Evolutionary conservation across 2,113 vertebrate species (phyloP).

Genomic region (Coryphaenoides rupestris): DNA sequence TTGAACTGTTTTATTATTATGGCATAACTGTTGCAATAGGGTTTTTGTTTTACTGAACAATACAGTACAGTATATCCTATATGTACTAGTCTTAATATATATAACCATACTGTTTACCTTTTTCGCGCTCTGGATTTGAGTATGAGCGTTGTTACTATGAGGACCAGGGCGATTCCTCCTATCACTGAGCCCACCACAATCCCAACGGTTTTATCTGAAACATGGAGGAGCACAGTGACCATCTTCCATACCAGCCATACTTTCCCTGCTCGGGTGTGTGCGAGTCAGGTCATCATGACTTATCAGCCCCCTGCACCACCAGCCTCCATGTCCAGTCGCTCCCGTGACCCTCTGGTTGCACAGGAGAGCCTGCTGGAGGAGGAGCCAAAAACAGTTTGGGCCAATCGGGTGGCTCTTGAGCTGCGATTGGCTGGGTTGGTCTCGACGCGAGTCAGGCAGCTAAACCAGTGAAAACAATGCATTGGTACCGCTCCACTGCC

Average conservation of each 20-base stretch:
- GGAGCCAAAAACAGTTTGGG: too few relatives aligned
- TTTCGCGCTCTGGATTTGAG: conserved; percentile 40
- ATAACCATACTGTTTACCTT: conserved; percentile 34
- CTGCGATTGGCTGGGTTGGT: too few relatives aligned
- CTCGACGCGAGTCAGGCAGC: too few relatives aligned
- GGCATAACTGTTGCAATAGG: neutral
- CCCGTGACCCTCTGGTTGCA: too few relatives aligned
- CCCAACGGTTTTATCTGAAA: conserved; percentile 46
- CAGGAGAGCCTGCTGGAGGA: too few relatives aligned
- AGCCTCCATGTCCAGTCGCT: too few relatives aligned
- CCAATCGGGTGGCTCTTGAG: too few relatives aligned
- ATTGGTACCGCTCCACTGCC: too few relatives aligned
- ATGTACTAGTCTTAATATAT: too few relatives aligned
- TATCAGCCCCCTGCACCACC: too few relatives aligned
- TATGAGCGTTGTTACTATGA: conserved; percentile 32
- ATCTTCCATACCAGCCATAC: neutral
- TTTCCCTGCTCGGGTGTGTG: neutral
- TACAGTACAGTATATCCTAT: neutral
- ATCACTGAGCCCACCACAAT: conserved; percentile 57
- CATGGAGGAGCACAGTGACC: neutral
- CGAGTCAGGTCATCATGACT: too few relatives aligned
- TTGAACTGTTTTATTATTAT: neutral
- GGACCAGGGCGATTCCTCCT: conserved; percentile 32
- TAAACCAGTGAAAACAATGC: too few relatives aligned
- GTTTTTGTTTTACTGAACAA: neutral